These are phyloP conservation scores for Fulica atra DNA, from an alignment of 2,113 vertebrate genomes.

Conservation along the genomic window DNA sequence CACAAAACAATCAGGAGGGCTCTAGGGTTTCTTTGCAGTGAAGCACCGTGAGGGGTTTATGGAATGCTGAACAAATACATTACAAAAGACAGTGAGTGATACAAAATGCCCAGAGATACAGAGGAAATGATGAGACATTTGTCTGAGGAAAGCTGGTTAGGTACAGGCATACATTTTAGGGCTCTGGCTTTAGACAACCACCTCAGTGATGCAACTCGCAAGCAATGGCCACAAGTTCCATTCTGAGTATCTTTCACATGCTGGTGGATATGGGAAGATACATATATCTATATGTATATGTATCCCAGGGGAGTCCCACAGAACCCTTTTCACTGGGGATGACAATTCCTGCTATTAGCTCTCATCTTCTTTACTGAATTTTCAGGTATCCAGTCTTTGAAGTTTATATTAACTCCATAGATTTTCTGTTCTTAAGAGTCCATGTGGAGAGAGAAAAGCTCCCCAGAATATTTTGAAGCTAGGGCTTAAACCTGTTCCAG, in stretches of 20 bases:
- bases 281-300: accelerated
- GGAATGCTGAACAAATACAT: conserved; percentile 1
- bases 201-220: not conserved
- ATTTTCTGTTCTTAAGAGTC: not conserved
- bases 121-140: not conserved
- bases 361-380: not conserved
- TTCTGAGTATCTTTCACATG: not conserved
- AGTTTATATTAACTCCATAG: not conserved
- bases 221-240: not conserved
- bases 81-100: conserved; percentile 1
- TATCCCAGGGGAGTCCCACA: not conserved
- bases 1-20: not conserved
- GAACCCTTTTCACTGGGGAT: not conserved
- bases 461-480: not conserved
- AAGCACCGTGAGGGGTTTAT: not conserved
- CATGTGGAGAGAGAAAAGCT: not conserved
- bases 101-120: not conserved
- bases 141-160: not conserved
- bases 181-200: not conserved
- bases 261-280: not conserved
- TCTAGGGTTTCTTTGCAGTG: not conserved
- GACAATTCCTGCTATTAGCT: not conserved
- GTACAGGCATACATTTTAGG: not conserved
- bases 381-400: not conserved
- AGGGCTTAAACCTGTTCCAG: not conserved